These are phyloP conservation scores for Hypercompe scribonia DNA, from an alignment of 2,888 invertebrate genomes.

Conservation along the genomic window DNA sequence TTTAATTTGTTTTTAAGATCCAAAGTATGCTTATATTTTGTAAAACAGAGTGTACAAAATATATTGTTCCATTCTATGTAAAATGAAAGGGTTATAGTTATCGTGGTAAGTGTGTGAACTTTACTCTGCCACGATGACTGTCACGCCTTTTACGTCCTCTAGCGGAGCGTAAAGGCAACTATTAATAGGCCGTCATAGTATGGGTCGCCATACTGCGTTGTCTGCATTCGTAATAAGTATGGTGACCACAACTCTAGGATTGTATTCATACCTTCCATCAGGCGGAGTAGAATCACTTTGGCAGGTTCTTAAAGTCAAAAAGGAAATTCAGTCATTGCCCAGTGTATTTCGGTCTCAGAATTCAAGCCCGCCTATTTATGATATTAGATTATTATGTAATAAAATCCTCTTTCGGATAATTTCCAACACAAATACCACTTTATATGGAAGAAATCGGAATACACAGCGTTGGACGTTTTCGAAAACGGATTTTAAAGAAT, in stretches of 20 bases:
- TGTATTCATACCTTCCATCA: no score
- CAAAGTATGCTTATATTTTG: neutral
- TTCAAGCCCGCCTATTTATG: constrained; percentile 44
- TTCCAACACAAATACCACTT: neutral
- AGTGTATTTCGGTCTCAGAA: constrained; percentile 34
- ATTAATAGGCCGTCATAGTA: no score
- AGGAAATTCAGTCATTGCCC: neutral
- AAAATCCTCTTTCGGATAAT: neutral
- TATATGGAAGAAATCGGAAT: no score
- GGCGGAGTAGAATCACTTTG: no score
- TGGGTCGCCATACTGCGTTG: no score
- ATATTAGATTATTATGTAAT: constrained; percentile 26
- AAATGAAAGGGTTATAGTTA: neutral
- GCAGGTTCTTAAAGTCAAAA: no score
- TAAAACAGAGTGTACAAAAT: neutral
- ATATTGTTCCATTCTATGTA: neutral
- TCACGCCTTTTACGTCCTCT: no score
- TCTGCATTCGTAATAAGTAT: no score
- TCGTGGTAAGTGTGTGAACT: no score
- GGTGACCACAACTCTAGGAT: no score
- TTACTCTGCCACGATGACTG: no score
- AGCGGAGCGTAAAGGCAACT: no score
- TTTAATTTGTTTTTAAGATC: neutral
- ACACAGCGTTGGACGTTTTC: neutral
- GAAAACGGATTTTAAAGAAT: neutral